These are phyloP conservation scores for Horisme vitalbata DNA, from an alignment of 2,888 invertebrate genomes.

Conservation along the genomic window DNA sequence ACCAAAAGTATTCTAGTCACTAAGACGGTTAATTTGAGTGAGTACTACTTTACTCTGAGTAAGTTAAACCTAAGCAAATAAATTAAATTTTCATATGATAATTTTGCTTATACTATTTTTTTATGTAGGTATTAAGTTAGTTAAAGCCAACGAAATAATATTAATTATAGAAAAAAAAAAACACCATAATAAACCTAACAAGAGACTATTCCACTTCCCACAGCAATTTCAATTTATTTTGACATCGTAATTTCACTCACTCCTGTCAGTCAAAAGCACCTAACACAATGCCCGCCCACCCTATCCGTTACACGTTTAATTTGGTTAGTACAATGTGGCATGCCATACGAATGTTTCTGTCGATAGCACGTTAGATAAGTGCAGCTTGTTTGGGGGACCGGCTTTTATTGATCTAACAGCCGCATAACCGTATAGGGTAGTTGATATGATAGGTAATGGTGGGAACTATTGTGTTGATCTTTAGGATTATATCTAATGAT, in stretches of 20 bases:
- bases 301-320: slow-evolving; percentile 53
- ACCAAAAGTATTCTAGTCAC: too few species aligned
- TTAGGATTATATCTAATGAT: neutral
- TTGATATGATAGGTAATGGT: slow-evolving; percentile 34
- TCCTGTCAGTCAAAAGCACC: slow-evolving; percentile 14
- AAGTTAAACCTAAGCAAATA: too few species aligned
- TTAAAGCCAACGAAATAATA: neutral
- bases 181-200: too few species aligned
- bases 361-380: slow-evolving; percentile 62
- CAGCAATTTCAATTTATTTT: slow-evolving; percentile 16
- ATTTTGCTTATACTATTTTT: too few species aligned
- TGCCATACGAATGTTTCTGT: slow-evolving; percentile 58
- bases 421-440: slow-evolving; percentile 49
- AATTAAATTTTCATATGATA: too few species aligned
- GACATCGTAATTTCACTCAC: slow-evolving; percentile 11
- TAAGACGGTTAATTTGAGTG: too few species aligned
- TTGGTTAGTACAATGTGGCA: slow-evolving; percentile 57
- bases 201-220: neutral
- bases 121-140: too few species aligned
- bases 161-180: neutral
- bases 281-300: slow-evolving; percentile 22
- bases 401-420: slow-evolving; percentile 61
- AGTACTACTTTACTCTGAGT: too few species aligned
- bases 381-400: slow-evolving; percentile 54
- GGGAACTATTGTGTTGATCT: slow-evolving; percentile 3